Evolutionary conservation across 2,797 vertebrate genomes (phyloP), one percentile per base, ranked within the genome.

Genomic region (Pseudochaenichthys georgianus): DNA sequence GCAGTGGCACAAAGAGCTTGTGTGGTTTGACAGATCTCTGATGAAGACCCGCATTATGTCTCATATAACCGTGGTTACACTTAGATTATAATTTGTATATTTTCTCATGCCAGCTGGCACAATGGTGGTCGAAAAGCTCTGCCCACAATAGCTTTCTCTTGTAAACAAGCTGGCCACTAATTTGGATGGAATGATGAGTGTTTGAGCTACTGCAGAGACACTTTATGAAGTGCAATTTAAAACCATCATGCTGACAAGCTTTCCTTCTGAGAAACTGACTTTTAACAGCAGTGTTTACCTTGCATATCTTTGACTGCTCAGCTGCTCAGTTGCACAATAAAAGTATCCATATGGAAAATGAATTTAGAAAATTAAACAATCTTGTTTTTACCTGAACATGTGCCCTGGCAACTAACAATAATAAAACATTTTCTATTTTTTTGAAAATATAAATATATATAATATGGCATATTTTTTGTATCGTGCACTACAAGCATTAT

Each of bases 91-190:
- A 34, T 85, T 71, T 72, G 42, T 59, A 73, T 84, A 69, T 80
- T 70, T 86, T 75, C 73, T 85, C 85, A 82, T 16, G 54, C 47
- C 58, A 51, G 60, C 57, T 54, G 73, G 72, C 78, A 75, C 72
- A 76, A 63, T 63, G 47, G 77, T 9, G 17, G 58, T 9, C 2
- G 19, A 65, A 42, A 55, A 47, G 45, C 60, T 71, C 69, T 70
- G 72, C 34, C 78, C 73, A 69, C 73, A 80, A 79, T 73, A 31
- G 38, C 77, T 70, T 73, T 59, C 69, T 83, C 62, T 66, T 60
- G 55, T 87, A 87, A 83, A 88, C 81, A 88, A 73, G 31, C 41
- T 48, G 46, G 70, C 65, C 45, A n/a, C 61, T 73, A 13, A 72
- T 74, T 81, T 28, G 59, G 68, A 68, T 2, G 54, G 41, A 64